phyloP scores from a whole-genome alignment of 1,140 invertebrate genomes.

The Zaprionus davidi region DNA sequence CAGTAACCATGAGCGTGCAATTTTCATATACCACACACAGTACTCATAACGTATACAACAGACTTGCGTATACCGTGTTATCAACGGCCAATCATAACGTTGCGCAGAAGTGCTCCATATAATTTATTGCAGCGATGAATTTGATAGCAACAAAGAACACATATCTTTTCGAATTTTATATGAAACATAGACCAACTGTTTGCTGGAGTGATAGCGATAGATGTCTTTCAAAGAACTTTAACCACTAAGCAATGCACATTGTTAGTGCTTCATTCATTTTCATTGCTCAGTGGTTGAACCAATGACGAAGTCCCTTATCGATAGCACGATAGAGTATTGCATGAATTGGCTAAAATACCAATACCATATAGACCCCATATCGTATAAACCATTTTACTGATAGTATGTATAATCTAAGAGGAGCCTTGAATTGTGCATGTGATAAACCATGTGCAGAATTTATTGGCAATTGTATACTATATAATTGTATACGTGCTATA shows the following conservation, averaged over 20 bases:
- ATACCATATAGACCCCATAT: background rate
- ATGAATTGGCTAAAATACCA: slow-evolving; percentile 10
- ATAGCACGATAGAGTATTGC: background rate
- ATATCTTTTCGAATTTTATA: slow-evolving; percentile 17
- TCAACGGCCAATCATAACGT: slow-evolving; percentile 20
- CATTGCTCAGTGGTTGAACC: background rate
- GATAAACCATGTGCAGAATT: background rate
- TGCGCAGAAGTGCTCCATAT: slow-evolving; percentile 10
- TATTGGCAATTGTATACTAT: background rate
- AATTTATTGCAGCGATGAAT: slow-evolving; percentile 24
- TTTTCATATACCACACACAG: background rate
- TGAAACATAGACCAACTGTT: slow-evolving; percentile 3
- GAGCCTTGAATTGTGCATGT: background rate
- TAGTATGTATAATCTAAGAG: background rate
- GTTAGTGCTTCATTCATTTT: no score
- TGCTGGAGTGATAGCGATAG: background rate
- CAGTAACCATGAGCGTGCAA: slow-evolving; percentile 37
- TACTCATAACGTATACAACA: background rate
- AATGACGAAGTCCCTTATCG: slow-evolving; percentile 45
- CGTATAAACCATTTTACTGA: background rate
- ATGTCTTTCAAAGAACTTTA: slow-evolving; percentile 1
- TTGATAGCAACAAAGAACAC: slow-evolving; percentile 16
- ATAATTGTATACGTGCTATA: background rate
- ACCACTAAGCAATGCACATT: no score
- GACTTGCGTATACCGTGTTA: background rate